Evolutionary conservation across 2,888 invertebrate species (phyloP).

Genomic region (Diogma glabrata): DNA sequence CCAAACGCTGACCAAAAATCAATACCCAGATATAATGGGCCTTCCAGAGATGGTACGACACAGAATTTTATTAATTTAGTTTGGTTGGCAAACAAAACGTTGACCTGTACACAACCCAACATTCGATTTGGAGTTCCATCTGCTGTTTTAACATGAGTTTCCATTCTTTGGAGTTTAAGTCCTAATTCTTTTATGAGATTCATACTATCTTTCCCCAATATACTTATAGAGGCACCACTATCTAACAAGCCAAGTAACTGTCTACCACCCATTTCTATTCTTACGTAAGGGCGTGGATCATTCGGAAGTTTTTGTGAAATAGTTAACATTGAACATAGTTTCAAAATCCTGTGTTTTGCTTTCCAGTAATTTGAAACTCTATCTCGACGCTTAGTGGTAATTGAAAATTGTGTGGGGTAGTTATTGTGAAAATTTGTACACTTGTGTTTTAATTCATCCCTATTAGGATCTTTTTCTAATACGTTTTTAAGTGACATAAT

Average conservation of each 20-base stretch:
- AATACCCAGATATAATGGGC: conserved; percentile 12
- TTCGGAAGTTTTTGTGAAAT: no score
- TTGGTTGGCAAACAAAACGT: not conserved
- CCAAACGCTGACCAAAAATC: conserved; percentile 15
- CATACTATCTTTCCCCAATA: not conserved
- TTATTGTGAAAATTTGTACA: no score
- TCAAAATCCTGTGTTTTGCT: no score
- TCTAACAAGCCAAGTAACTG: not conserved
- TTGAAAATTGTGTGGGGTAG: no score
- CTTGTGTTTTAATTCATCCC: no score
- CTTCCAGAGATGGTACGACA: not conserved
- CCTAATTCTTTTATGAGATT: not conserved
- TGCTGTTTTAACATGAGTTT: not conserved
- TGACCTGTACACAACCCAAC: not conserved
- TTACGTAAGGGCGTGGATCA: no score
- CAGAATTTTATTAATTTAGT: not conserved
- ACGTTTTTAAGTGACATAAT: no score
- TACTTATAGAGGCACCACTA: not conserved
- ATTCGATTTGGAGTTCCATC: not conserved
- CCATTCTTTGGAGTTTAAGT: not conserved
- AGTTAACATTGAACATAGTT: no score
- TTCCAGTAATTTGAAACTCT: no score
- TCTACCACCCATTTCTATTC: no score
- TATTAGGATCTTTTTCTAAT: no score
- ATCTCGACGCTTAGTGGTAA: no score